phyloP scores from a whole-genome alignment of 2,797 vertebrate species.

The Enteromius paludinosus region DNA sequence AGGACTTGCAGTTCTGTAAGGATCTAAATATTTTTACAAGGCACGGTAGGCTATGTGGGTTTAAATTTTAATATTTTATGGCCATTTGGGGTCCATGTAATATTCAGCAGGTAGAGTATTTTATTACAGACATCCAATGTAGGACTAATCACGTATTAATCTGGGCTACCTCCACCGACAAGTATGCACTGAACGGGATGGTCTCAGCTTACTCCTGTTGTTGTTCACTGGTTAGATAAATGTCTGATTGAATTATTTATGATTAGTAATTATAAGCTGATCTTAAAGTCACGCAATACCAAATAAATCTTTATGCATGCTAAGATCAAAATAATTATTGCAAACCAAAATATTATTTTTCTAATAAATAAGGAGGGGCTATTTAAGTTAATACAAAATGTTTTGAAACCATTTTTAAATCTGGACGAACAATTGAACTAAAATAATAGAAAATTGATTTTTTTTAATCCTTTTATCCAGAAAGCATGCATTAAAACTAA shows the following conservation, averaged over 20 bases:
- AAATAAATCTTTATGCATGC: not conserved
- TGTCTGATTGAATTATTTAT: not conserved
- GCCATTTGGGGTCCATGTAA: conserved; percentile 30
- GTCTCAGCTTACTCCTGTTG: not conserved
- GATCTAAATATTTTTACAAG: conserved; percentile 7
- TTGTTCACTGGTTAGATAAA: not conserved
- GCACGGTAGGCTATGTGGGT: conserved; percentile 2
- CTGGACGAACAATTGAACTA: not conserved
- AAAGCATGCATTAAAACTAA: too few species aligned
- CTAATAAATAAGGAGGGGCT: not conserved
- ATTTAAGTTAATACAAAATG: not conserved
- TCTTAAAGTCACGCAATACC: not conserved
- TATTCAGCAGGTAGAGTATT: conserved; percentile 25
- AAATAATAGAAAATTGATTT: not conserved
- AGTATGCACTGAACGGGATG: not conserved
- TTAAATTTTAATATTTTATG: conserved; percentile 17
- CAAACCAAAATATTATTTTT: not conserved
- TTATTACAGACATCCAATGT: not conserved
- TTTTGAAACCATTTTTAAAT: not conserved
- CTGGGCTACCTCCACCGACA: not conserved
- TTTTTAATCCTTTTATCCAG: not conserved
- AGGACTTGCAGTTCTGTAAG: not conserved
- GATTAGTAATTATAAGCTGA: not conserved
- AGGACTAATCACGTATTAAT: not conserved
- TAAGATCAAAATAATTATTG: not conserved